Evolutionary conservation across 2,888 invertebrate species (phyloP), one percentile per base, ranked within the genome.

Genomic region (Melieria crassipennis): DNA sequence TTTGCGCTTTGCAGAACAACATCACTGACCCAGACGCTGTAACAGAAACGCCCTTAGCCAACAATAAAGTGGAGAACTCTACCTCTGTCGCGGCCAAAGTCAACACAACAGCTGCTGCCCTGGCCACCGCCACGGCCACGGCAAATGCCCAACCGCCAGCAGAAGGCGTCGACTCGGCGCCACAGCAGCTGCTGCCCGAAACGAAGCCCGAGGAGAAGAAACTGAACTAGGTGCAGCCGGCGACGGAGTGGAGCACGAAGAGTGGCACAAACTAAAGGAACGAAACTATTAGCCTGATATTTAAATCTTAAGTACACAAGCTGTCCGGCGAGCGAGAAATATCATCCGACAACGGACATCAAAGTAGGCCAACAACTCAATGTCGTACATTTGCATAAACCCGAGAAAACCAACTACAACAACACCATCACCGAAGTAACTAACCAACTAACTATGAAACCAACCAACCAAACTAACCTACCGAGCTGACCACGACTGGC

Each of bases 21-120:
- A 83, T 81, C 76, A 83, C 82, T 77, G 83, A 81, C 46, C 71
- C 81, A 73, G 83, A 83, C 55, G 50, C 80, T 16, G 71, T 64
- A 13, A 71, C 73, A 60, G 72, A 70, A 68, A 56, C 56, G 56
- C 65, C 43, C 16, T 43, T 58, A 60, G 52, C 69, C 43, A 55
- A 56, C 56, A 63, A 56, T 69, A 63, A 56, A 63, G 47, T 48
- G 56, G 69, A 69, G 10, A 62, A 63, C 48, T 63, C 69, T 69
- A 63, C 69, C 69, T 69, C 69, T 52, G 45, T 52, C 10, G 50
- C 60, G 9, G 56, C 55, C 48, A 48, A 45, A 5, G 56, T 42
- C 63, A 62, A 63, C 63, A 43, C 47, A 63, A 13, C 7, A 47
- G 69, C 16, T 55, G n/a, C 69, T 55, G 30, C 69, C 30, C 61